Conservation (phyloP, 2,888 invertebrate species). For the Macrosoma leucophasiata region DNA sequence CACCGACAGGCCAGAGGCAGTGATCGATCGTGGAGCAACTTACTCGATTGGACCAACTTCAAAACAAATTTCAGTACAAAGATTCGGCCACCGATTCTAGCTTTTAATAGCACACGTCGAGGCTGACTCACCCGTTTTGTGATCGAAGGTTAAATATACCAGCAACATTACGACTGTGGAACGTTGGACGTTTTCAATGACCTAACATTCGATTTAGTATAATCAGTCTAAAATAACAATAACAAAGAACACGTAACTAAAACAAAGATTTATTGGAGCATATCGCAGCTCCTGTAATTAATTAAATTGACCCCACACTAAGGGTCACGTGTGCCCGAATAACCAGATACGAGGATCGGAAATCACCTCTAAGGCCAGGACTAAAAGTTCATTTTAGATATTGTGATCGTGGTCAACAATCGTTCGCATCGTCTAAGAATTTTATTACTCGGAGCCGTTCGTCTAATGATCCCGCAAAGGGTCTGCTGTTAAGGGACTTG, state of each 20-base stretch:
- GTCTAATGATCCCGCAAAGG: slow-evolving; percentile 53
- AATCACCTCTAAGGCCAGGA: too few relatives aligned
- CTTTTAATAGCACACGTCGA: slow-evolving; percentile 51
- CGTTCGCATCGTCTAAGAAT: slow-evolving; percentile 51
- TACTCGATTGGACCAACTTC: slow-evolving; percentile 47
- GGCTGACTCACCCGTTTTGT: slow-evolving; percentile 63
- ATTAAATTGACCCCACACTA: too few relatives aligned
- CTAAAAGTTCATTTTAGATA: too few relatives aligned
- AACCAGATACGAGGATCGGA: too few relatives aligned
- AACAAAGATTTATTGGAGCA: too few relatives aligned
- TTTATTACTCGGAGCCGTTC: slow-evolving; percentile 50
- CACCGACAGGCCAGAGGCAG: too few relatives aligned
- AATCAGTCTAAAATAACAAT: too few relatives aligned
- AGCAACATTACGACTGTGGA: slow-evolving; percentile 36
- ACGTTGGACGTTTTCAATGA: slow-evolving; percentile 12
- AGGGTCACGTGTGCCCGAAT: too few relatives aligned
- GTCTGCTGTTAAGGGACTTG: slow-evolving; percentile 42
- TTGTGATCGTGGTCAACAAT: too few relatives aligned
- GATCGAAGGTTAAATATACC: slow-evolving; percentile 64
- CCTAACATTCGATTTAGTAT: too few relatives aligned
- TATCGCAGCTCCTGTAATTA: too few relatives aligned
- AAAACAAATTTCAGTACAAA: slow-evolving; percentile 54
- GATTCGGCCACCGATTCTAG: slow-evolving; percentile 34
- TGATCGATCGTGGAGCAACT: slow-evolving; percentile 27
- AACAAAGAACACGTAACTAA: too few relatives aligned